Evolutionary conservation across 53 echinoderm and acorn worm species (phyloP).

Genomic region (Patiria pectinifera): DNA sequence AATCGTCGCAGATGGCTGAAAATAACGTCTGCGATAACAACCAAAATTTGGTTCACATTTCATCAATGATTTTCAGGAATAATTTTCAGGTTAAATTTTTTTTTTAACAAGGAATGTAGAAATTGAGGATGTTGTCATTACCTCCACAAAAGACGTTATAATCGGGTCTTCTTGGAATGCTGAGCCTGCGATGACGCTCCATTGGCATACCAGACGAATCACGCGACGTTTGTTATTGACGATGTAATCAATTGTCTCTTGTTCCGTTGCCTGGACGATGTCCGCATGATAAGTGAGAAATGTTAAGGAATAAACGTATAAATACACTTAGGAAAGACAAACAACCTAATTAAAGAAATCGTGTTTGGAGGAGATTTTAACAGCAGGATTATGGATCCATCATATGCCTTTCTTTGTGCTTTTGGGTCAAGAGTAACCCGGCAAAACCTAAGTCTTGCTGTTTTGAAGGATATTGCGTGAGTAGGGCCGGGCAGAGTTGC

Average conservation of each 20-base stretch:
- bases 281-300: slow-evolving; percentile 93
- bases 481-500: slow-evolving; percentile 87
- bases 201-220: slow-evolving; percentile 84
- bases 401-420: no score
- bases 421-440: no score
- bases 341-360: background rate
- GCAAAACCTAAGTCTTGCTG: background rate
- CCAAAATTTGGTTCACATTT: no score
- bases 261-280: slow-evolving; percentile 68
- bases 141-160: slow-evolving; percentile 89
- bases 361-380: background rate
- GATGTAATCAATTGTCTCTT: slow-evolving; percentile 85
- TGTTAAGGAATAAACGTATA: slow-evolving; percentile 68
- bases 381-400: background rate
- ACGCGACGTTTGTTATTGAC: slow-evolving; percentile 94
- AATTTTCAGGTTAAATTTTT: background rate
- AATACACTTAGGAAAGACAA: background rate
- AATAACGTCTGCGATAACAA: slow-evolving; percentile 69
- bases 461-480: slow-evolving; percentile 94
- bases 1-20: slow-evolving; percentile 81
- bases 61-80: no score
- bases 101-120: background rate
- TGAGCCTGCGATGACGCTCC: slow-evolving; percentile 85
- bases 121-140: background rate
- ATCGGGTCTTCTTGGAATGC: slow-evolving; percentile 83